phyloP scores from a whole-genome alignment of 2,113 vertebrate species.

The Prochilodus magdalenae region DNA sequence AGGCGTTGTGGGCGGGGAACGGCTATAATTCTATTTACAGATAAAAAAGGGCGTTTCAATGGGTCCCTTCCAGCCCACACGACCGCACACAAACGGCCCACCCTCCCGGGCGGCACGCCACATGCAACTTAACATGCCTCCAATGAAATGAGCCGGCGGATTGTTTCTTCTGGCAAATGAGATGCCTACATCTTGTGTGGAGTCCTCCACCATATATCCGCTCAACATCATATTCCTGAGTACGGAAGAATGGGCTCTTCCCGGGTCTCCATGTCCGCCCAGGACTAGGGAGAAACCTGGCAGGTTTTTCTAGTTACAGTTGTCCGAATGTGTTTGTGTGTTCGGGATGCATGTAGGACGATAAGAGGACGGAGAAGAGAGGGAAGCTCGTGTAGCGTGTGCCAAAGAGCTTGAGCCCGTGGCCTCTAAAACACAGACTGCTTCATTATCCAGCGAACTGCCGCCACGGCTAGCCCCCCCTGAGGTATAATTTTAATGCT shows the following conservation, averaged over 20 bases:
- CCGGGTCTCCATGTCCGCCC: slow-evolving; percentile 49
- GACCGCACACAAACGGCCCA: too few species aligned
- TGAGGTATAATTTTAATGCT: too few species aligned
- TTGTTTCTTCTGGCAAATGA: slow-evolving; percentile 66
- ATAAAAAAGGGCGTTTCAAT: slow-evolving; percentile 77
- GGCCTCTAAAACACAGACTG: slow-evolving; percentile 62
- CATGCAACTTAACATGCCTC: slow-evolving; percentile 54
- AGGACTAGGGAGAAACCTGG: slow-evolving; percentile 53
- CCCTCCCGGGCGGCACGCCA: slow-evolving; percentile 39
- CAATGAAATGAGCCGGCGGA: slow-evolving; percentile 65
- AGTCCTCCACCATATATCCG: slow-evolving; percentile 45
- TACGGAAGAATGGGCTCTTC: too few species aligned
- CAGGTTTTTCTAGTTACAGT: too few species aligned
- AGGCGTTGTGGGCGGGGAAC: slow-evolving; percentile 63
- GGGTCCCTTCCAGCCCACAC: slow-evolving; percentile 69
- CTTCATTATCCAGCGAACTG: slow-evolving; percentile 93
- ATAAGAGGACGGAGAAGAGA: slow-evolving; percentile 44
- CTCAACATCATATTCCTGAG: slow-evolving; percentile 62
- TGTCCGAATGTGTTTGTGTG: slow-evolving; percentile 73
- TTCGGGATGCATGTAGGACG: slow-evolving; percentile 72
- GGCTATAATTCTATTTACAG: slow-evolving; percentile 88
- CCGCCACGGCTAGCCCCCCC: slow-evolving; percentile 90
- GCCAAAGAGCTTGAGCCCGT: slow-evolving; percentile 19
- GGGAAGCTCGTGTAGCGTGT: slow-evolving; percentile 21
- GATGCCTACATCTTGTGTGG: slow-evolving; percentile 70